Percentiles rank a stretch among this genome's conserved stretches.
phyloP scores from a whole-genome alignment of 2,113 vertebrate species.

The Notarius lentiginosus region DNA sequence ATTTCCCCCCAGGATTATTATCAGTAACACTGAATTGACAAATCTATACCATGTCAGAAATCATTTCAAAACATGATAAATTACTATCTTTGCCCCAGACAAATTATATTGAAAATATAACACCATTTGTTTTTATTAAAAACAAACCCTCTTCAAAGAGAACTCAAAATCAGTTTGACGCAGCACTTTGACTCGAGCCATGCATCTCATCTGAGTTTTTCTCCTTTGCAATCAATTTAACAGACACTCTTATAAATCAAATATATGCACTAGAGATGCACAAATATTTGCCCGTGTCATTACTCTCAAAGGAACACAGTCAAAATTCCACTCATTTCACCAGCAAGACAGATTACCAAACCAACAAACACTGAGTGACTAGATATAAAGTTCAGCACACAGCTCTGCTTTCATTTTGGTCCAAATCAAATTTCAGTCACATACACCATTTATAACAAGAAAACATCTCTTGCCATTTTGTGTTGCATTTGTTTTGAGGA shows the following conservation, averaged over 20 bases:
- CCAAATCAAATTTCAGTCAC: slow-evolving; percentile 39
- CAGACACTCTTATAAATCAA: slow-evolving; percentile 16
- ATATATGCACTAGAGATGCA: background rate
- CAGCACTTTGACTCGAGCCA: background rate
- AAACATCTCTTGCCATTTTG: slow-evolving; percentile 1
- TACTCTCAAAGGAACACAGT: slow-evolving; percentile 13
- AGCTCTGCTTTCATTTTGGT: slow-evolving; percentile 32
- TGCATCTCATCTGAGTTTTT: slow-evolving; percentile 30
- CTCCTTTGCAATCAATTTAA: slow-evolving; percentile 36
- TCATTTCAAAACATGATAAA: background rate
- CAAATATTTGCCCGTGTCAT: background rate
- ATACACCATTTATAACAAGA: slow-evolving; percentile 15
- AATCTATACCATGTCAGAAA: background rate
- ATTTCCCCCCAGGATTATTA: background rate
- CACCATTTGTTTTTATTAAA: background rate
- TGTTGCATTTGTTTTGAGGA: slow-evolving; percentile 28
- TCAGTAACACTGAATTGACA: background rate
- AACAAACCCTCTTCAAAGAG: background rate
- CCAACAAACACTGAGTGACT: slow-evolving; percentile 1
- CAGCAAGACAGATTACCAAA: slow-evolving; percentile 39
- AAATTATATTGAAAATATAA: background rate
- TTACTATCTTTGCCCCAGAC: background rate
- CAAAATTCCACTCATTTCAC: slow-evolving; percentile 27
- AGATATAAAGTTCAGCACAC: slow-evolving; percentile 28
- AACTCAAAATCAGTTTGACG: background rate